Base-by-base conservation (phyloP, 2,113 vertebrate species). In the Boulengeromyrus knoepffleri region DNA sequence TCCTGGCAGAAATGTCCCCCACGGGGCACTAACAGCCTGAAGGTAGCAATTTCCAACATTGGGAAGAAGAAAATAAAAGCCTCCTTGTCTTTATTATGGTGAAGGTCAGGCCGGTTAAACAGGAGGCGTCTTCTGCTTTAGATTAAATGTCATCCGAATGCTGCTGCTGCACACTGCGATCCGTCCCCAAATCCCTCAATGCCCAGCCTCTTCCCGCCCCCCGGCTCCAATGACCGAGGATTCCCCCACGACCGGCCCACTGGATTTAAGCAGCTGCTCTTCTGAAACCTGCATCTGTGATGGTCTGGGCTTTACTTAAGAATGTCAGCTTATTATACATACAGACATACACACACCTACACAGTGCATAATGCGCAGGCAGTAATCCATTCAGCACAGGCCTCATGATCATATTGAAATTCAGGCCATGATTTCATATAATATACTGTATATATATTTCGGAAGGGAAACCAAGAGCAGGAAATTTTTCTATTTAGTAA, bases 111-210 rank as follows among this genome's bases (percentile, higher is more conserved):
- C 52, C 42, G 3, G 47, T 89, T 89, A 62, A 89, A 42, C 52
- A 52, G 77, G 53, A 52, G 52, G 53, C 3, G 58, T 46, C 36
- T 53, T 27, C 80, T 5, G 53, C 62, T 42, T 88, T 87, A 52
- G 86, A 87, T 77, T 87, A 87, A 90, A 90, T 87, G 89, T 77
- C 85, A 80, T 7, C 7, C 19, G 88, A 86, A 86, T 62, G 83
- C n/a, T 3, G 24, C 80, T 27, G 52, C 13, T 19, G 9, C 50
- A 42, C 89, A 49, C 45, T 19, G 66, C 9, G 2, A 53, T 77
- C 21, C 13, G 12, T 88, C 42, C 58, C n/a, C 5, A 42, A 58
- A 36, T 47, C 8, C 46, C 45, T 24, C 88, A 42, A 2, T 2
- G 24, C 45, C 3, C 46, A 31, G 31, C 27, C 8, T 24, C 52